These are phyloP conservation scores for Peromyscus maniculatus DNA, from an alignment of 2,113 vertebrate species.

Conservation along the genomic window DNA sequence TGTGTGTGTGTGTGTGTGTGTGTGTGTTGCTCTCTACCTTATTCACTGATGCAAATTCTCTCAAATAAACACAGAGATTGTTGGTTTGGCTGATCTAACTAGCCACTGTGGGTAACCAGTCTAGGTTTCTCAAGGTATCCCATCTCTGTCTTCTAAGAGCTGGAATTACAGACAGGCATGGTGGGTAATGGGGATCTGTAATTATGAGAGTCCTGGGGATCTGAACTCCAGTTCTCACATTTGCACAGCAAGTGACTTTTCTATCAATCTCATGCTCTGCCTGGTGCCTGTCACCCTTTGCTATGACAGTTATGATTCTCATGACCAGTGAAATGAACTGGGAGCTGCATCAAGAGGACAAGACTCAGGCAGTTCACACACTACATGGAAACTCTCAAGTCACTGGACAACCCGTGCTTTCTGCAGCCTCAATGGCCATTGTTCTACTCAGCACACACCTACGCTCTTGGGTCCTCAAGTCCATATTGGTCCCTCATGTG, in stretches of 20 bases:
- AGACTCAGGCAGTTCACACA: slow-evolving; percentile 20
- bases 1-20: no score
- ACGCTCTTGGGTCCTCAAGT: background rate
- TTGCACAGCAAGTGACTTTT: background rate
- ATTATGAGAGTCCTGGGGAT: background rate
- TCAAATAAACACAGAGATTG: background rate
- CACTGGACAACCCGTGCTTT: background rate
- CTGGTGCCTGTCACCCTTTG: background rate
- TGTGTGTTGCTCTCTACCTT: background rate
- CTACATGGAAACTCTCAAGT: background rate
- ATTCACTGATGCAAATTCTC: background rate
- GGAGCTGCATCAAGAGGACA: background rate
- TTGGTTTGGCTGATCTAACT: background rate
- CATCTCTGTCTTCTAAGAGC: background rate
- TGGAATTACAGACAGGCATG: background rate
- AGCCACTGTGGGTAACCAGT: background rate
- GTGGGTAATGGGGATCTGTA: background rate
- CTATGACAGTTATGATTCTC: background rate
- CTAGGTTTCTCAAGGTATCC: background rate
- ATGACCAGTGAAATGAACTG: slow-evolving; percentile 46
- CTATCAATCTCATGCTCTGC: background rate
- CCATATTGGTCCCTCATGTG: background rate
- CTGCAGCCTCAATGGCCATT: background rate
- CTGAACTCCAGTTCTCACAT: background rate
- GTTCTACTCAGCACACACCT: background rate